Conservation (phyloP, 2,888 invertebrate species). For the Periphyllus acericola region DNA sequence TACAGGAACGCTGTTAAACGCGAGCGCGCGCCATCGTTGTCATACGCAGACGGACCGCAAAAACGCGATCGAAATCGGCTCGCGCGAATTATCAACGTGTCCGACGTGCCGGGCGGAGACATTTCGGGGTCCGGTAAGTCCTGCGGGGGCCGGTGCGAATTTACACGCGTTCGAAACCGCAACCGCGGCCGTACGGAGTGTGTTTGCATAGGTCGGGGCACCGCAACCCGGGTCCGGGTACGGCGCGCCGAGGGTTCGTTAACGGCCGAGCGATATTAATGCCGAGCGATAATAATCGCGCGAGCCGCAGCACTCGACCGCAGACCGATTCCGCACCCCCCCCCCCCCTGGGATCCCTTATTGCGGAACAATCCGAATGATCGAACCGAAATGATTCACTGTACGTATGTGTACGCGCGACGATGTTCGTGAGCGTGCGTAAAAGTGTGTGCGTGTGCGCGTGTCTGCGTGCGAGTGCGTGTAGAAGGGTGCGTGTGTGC, state of each 20-base stretch:
- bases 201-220: neutral
- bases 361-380: conserved; percentile 10
- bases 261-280: neutral
- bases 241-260: neutral
- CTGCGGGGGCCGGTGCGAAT: neutral
- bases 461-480: too few relatives aligned
- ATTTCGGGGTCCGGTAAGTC: neutral
- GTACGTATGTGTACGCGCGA: too few relatives aligned
- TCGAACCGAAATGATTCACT: conserved; percentile 36
- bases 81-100: conserved; percentile 17
- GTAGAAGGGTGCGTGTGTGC: too few relatives aligned
- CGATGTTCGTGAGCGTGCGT: neutral
- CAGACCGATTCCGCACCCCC: neutral
- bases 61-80: conserved; percentile 17
- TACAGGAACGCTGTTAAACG: too few relatives aligned
- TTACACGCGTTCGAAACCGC: neutral
- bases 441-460: too few relatives aligned
- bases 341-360: neutral
- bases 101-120: neutral
- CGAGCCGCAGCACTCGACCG: conserved; percentile 5
- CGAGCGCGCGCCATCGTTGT: conserved; percentile 9
- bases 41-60: conserved; percentile 55
- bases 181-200: neutral
- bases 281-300: neutral
- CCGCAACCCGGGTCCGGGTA: neutral